phyloP scores from a whole-genome alignment of 2,113 vertebrate genomes.

The Cynopterus brachyotis region DNA sequence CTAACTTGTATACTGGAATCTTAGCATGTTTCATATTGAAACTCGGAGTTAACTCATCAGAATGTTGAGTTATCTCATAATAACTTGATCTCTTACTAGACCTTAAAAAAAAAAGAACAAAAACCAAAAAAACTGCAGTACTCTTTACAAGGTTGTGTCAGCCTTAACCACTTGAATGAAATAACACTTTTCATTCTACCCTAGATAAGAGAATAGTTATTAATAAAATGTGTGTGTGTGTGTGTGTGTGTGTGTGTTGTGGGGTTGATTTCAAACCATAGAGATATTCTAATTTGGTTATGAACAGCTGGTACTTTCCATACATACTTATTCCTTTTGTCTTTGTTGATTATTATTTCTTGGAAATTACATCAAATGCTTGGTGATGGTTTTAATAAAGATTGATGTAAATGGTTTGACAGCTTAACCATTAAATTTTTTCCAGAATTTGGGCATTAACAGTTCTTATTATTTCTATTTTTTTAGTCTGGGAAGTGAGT shows the following conservation, averaged over 20 bases:
- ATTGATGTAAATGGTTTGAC: background rate
- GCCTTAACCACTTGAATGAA: constrained; percentile 21
- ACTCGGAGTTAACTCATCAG: background rate
- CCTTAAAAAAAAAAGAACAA: background rate
- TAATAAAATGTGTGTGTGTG: background rate
- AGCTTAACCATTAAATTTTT: background rate
- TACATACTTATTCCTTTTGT: background rate
- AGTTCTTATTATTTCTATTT: background rate
- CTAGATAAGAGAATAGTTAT: constrained; percentile 14
- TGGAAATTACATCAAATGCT: background rate
- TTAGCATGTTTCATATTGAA: background rate
- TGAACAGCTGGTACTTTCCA: constrained; percentile 42
- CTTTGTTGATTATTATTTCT: background rate
- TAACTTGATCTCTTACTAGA: background rate
- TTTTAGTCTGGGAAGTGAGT: background rate
- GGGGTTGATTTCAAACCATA: background rate
- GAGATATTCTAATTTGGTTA: background rate
- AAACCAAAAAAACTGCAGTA: background rate
- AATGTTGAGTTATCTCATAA: background rate
- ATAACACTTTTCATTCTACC: background rate
- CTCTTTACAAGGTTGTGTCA: background rate
- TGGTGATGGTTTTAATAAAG: background rate
- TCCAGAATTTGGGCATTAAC: background rate
- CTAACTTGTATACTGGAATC: background rate
- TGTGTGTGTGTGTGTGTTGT: too few relatives aligned